phyloP scores from a whole-genome alignment of 2,797 vertebrate genomes.

The Hylomyscus alleni region DNA sequence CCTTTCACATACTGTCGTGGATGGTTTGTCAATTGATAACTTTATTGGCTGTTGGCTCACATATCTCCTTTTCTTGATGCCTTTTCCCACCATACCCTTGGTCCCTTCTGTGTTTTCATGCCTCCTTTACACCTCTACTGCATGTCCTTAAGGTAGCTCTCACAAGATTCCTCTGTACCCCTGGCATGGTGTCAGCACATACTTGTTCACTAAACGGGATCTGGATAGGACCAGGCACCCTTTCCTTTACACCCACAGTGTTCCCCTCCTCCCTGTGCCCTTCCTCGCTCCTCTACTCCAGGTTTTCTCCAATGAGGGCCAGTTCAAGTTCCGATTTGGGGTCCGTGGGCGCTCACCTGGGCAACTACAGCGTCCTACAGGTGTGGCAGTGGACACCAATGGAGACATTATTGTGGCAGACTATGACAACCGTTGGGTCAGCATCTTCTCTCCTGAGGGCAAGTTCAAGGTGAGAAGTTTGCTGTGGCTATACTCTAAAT shows the following conservation, averaged over 20 bases:
- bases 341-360: conserved; percentile 96
- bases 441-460: conserved; percentile 97
- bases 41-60: not conserved
- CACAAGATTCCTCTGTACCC: not conserved
- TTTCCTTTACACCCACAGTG: conserved; percentile 70
- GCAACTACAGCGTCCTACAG: conserved; percentile 97
- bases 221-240: conserved; percentile 64
- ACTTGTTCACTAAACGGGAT: conserved; percentile 30
- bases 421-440: conserved; percentile 99
- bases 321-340: conserved; percentile 97
- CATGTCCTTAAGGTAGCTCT: not conserved
- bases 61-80: not conserved
- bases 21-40: not conserved
- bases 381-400: conserved; percentile 95
- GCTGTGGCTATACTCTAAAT: not conserved
- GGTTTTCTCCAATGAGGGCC: conserved; percentile 97
- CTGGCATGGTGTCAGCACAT: not conserved
- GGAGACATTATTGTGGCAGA: conserved; percentile 97
- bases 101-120: not conserved
- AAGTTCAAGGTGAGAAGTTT: conserved; percentile 95
- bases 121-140: not conserved
- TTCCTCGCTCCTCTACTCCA: conserved; percentile 75
- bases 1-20: not conserved
- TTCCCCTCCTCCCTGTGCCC: conserved; percentile 41
- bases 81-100: not conserved